phyloP scores from a whole-genome alignment of 2,113 vertebrate genomes.

The Propithecus coquereli region DNA sequence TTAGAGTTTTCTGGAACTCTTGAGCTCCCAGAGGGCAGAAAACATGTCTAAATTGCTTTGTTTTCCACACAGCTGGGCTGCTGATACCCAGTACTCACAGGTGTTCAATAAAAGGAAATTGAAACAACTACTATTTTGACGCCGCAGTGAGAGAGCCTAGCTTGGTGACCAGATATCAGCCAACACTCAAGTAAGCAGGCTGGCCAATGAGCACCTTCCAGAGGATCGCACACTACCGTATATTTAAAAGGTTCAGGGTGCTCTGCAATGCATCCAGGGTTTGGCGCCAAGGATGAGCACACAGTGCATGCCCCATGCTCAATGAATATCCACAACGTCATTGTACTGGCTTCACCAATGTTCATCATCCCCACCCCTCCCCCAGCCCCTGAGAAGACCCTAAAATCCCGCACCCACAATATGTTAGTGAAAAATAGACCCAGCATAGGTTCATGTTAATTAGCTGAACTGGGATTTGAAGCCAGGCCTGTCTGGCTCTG shows the following conservation, averaged over 20 bases:
- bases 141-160: fast-evolving
- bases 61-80: not conserved
- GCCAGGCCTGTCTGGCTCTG: not conserved
- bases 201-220: not conserved
- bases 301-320: fast-evolving
- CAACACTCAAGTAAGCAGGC: not conserved
- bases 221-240: fast-evolving
- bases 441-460: fast-evolving
- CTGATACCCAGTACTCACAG: not conserved
- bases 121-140: not conserved
- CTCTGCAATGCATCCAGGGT: not conserved
- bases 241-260: not conserved
- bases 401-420: not conserved
- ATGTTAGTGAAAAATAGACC: not conserved
- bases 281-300: not conserved
- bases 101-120: not conserved
- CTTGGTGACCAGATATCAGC: not conserved
- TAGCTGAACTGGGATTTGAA: not conserved
- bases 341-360: not conserved
- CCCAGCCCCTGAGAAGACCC: not conserved
- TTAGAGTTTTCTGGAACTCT: not conserved
- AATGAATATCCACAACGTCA: not conserved
- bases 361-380: too few species aligned
- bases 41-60: not conserved
- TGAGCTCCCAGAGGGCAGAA: not conserved